Base-by-base conservation (phyloP, 2,888 invertebrate genomes). In the Mesorhabditis spiculigera region DNA sequence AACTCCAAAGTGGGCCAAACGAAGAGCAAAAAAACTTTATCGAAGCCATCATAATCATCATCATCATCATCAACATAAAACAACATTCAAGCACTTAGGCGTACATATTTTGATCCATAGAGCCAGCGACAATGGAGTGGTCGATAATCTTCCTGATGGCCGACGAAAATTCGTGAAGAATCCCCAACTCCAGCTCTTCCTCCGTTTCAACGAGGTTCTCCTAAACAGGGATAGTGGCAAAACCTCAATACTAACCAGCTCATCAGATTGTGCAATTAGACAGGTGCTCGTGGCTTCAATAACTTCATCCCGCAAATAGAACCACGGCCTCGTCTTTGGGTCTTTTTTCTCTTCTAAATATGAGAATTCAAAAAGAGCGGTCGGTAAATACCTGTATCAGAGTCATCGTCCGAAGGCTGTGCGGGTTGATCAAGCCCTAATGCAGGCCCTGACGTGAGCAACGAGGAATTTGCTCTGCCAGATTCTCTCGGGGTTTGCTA, bases 221-320 rank as follows among this genome's bases (percentile, higher is more conserved):
- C 43, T 42, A 41, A 63, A 63, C 13, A n/a, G 28, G 8, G 64
- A 63, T 63, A 63, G 16, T 63, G 8, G n/a, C 10, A 10, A 63
- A n/a, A 63, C 10, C 64, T 10, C 63, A 73, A 50, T 64, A 69
- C 71, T 67, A 81, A 91, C 92, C 65, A 91, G 91, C 86, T 92
- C 92, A 81, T 92, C 92, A 4, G 93, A 93, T 84, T 94, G 93
- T n/a, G 96, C 94, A 85, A 97, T 89, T 86, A 98, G 90, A 87
- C 97, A 96, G 86, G 94, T 92, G 84, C 94, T 93, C 10, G 95
- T 95, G 67, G 96, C 96, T 87, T 95, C 95, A 16, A 96, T 92
- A 62, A 97, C 95, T 86, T 95, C 95, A 67, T 91, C 90, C 1
- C 95, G 95, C 87, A 97, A 92, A 87, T 93, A 94, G 84, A 92